Base-by-base conservation (phyloP, 2,888 invertebrate genomes). In the Blastobasis adustella region DNA sequence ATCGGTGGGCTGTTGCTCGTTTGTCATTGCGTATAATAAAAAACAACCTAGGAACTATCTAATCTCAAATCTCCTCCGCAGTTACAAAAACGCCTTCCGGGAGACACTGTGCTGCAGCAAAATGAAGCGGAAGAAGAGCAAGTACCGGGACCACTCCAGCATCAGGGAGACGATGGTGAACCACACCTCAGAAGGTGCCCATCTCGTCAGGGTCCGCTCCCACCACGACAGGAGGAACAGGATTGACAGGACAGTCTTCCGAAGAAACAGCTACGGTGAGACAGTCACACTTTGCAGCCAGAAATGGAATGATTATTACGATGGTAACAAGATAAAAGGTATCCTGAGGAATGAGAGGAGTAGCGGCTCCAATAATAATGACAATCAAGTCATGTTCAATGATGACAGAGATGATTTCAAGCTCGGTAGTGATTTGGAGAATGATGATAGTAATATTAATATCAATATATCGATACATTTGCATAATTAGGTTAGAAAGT, bases 1-100 rank as follows among this genome's bases (percentile, higher is more conserved):
- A 23, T 23, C 23, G 23, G 23, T 23, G 23, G 23, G 23, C 23
- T 23, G 23, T 23, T 23, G 23, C 23, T 23, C 23, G 23, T 23
- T 23, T 23, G 23, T 23, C 23, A 23, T 3, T 23, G 23, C 23
- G 23, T 23, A 23, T 1, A 23, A 23, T 23, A 23, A 23, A 23
- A 23, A 23, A n/a, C n/a, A 37, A 4, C 36, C 36, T 7, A 40
- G 41, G 23, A 40, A 23, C 36, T n/a, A n/a, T n/a, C n/a, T 6
- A 6, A 6, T 8, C 5, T 7, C 5, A 10, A 49, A 9, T 39
- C 45, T 37, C 36, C 6, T 90, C 53, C 78, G 71, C 67, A 93
- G 93, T 65, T 96, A 96, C 82, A 90, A 96, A 10, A 89, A 91
- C 10, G 95, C 96, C 0, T 95, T 96, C 73, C 91, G 91, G 55